Percentiles rank a stretch among this genome's conserved stretches.
Conservation (phyloP, 1,140 invertebrate species). For the Drepana arcuata region DNA sequence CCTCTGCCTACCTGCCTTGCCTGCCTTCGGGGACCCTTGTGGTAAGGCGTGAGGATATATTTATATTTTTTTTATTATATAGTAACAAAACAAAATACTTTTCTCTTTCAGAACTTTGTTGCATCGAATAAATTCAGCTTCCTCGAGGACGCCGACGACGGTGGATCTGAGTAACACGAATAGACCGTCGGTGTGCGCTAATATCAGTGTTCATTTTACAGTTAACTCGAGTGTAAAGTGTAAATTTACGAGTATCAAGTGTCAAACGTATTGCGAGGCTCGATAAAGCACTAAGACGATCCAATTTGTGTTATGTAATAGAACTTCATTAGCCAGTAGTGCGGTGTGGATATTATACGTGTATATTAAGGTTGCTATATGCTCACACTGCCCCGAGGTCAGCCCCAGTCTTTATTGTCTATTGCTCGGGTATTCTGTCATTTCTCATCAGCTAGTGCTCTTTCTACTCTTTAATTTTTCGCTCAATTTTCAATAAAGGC, state of each 20-base stretch:
- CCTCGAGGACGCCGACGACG: constrained; percentile 61
- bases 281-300: constrained; percentile 29
- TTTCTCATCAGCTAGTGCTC: neutral
- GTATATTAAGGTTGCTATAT: constrained; percentile 44
- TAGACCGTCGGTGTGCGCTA: constrained; percentile 19
- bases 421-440: constrained; percentile 2
- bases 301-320: constrained; percentile 44
- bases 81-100: too few relatives aligned
- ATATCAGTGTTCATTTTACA: constrained; percentile 37
- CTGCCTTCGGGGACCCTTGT: too few relatives aligned
- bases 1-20: too few relatives aligned
- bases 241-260: constrained; percentile 58
- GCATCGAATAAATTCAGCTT: constrained; percentile 76
- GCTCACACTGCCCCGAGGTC: constrained; percentile 38
- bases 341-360: constrained; percentile 43
- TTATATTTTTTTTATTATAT: too few relatives aligned
- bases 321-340: constrained; percentile 43
- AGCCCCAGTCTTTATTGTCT: constrained; percentile 45
- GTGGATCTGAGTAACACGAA: constrained; percentile 47
- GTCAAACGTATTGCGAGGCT: constrained; percentile 30
- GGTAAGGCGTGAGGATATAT: too few relatives aligned
- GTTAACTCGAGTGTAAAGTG: constrained; percentile 60
- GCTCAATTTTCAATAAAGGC: constrained; percentile 26
- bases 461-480: constrained; percentile 2
- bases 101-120: constrained; percentile 74